Percentiles rank a stretch among this genome's conserved stretches.
These are phyloP conservation scores for Macroglossus sobrinus DNA, from an alignment of 2,113 vertebrate species.

Conservation along the genomic window DNA sequence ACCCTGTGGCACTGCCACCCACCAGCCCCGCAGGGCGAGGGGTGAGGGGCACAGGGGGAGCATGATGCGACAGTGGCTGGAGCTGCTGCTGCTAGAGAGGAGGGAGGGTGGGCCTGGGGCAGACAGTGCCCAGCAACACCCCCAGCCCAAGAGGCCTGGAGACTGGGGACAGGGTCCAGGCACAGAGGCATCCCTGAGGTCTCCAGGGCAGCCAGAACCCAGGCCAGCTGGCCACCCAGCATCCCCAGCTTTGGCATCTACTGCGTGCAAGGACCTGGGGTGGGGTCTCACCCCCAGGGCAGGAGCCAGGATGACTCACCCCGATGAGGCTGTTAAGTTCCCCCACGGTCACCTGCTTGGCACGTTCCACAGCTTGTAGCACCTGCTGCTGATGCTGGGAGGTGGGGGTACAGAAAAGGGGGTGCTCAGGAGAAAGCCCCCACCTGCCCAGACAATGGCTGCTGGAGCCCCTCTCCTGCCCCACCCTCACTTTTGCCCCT, in stretches of 20 bases:
- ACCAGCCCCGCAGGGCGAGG: constrained; percentile 88
- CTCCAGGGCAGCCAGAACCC: neutral
- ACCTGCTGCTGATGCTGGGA: constrained; percentile 95
- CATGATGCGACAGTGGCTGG: constrained; percentile 93
- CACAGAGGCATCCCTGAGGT: accelerated
- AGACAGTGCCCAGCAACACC: neutral
- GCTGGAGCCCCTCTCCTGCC: neutral
- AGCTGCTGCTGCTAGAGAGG: constrained; percentile 95
- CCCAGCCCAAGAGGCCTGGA: neutral
- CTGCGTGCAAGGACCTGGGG: neutral
- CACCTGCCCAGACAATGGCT: neutral
- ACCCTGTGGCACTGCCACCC: constrained; percentile 82
- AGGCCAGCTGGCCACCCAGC: neutral
- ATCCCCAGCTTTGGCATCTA: neutral
- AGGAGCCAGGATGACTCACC: constrained; percentile 84
- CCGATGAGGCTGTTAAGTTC: constrained; percentile 95
- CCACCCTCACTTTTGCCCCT: neutral
- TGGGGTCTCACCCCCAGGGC: no score
- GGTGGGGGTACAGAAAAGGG: neutral
- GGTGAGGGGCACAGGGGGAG: constrained; percentile 87
- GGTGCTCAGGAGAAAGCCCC: neutral
- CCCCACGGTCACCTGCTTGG: constrained; percentile 95
- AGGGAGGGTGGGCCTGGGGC: constrained; percentile 64
- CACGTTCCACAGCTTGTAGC: constrained; percentile 93
- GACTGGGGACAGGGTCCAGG: neutral